A percentile compares a stretch with the other conserved stretches of the same genome.
Evolutionary conservation across 2,113 vertebrate species (phyloP).

Genomic region (Peromyscus californicus): DNA sequence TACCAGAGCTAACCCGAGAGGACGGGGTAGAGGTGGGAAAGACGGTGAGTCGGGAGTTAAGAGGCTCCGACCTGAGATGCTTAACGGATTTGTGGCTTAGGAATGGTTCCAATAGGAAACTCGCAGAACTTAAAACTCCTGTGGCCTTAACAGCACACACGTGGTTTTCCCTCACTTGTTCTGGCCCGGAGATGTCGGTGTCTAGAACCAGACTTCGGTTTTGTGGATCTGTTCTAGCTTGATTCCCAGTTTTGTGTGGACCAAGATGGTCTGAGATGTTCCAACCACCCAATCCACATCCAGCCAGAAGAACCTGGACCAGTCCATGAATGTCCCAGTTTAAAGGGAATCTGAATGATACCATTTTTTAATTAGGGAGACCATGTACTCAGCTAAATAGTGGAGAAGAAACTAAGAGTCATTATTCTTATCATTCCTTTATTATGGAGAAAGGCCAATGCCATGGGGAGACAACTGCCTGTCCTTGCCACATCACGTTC

Average conservation of each 20-base stretch:
- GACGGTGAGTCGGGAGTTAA: background rate
- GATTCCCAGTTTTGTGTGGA: background rate
- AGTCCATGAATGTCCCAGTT: background rate
- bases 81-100: background rate
- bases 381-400: background rate
- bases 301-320: background rate
- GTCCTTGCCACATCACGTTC: background rate
- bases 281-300: background rate
- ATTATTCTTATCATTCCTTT: conserved; percentile 12
- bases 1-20: background rate
- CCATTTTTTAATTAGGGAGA: background rate
- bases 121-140: background rate
- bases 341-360: background rate
- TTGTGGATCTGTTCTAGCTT: background rate
- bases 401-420: background rate
- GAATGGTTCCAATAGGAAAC: background rate
- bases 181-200: background rate
- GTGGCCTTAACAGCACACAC: background rate
- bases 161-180: background rate
- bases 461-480: background rate
- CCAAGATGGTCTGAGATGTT: background rate
- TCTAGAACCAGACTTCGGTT: background rate
- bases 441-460: background rate
- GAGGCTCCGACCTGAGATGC: background rate
- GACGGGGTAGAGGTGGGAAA: background rate